Conservation (phyloP, 2,113 vertebrate species). For the Pygoscelis adeliae region DNA sequence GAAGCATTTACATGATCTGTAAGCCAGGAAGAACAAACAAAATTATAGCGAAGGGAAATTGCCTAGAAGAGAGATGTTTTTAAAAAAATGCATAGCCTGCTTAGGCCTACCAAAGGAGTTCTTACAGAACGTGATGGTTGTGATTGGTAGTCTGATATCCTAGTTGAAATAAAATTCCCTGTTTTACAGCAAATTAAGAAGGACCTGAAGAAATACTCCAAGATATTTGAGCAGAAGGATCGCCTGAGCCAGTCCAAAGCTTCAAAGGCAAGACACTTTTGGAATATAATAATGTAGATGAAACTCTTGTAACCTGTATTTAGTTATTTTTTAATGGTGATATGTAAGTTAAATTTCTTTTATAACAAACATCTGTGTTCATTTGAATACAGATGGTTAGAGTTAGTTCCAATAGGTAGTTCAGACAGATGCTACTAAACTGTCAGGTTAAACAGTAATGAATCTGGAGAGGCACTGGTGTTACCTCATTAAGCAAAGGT, state of each 20-base stretch:
- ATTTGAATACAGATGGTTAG: not conserved
- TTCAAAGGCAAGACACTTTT: slow-evolving; percentile 85
- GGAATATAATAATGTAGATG: not conserved
- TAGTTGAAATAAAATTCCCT: not conserved
- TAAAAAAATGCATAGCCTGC: not conserved
- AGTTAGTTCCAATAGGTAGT: not conserved
- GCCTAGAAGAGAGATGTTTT: not conserved
- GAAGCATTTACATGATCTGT: not conserved
- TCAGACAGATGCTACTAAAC: not conserved
- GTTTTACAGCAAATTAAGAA: slow-evolving; percentile 92
- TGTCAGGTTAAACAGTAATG: not conserved
- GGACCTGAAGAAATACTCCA: slow-evolving; percentile 97
- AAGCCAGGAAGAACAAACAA: not conserved
- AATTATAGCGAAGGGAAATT: not conserved
- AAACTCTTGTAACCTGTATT: not conserved
- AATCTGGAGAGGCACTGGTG: not conserved
- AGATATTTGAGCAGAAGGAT: slow-evolving; percentile 99
- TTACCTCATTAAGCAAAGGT: not conserved
- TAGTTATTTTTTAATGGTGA: not conserved
- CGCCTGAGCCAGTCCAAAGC: slow-evolving; percentile 98
- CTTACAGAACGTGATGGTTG: not conserved
- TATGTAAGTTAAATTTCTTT: not conserved
- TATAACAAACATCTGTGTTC: not conserved
- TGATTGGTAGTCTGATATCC: not conserved
- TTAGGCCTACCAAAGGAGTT: not conserved